Conservation (phyloP, 2,797 vertebrate species). For the Tragopan temminckii region DNA sequence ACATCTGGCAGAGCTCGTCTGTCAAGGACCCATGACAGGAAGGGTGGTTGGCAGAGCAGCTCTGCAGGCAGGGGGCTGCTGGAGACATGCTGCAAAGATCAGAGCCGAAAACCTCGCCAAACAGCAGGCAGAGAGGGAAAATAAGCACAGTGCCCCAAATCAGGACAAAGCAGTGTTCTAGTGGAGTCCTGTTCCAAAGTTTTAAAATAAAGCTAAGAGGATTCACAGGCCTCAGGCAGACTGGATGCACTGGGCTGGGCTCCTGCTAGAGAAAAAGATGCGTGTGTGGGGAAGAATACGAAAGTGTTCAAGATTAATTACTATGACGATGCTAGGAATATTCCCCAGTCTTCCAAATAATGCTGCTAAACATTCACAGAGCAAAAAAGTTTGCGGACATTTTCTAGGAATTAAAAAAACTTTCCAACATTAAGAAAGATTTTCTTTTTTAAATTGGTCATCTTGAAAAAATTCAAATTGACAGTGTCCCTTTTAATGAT, state of each 20-base stretch:
- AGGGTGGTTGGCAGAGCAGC: background rate
- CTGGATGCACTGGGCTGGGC: background rate
- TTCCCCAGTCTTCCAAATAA: background rate
- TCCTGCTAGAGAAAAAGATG: background rate
- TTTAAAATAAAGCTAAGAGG: background rate
- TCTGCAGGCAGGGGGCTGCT: conserved; percentile 27
- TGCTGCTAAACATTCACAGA: background rate
- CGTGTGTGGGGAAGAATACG: background rate
- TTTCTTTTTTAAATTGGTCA: background rate
- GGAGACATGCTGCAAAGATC: background rate
- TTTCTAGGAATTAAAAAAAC: conserved; percentile 9
- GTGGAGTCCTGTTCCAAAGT: background rate
- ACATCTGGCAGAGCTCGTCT: conserved; percentile 53
- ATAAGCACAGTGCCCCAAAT: background rate
- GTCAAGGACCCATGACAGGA: conserved; percentile 33
- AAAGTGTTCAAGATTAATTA: background rate
- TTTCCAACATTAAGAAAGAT: background rate
- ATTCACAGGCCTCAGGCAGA: background rate
- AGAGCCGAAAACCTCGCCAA: background rate
- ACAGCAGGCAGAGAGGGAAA: background rate
- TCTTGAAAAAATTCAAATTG: conserved; percentile 42
- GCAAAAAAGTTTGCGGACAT: background rate
- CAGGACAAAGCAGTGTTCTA: background rate
- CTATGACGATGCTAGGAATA: background rate
- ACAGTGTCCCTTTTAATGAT: conserved; percentile 26